Base-by-base conservation (phyloP, 2,797 vertebrate species). In the Myotis vivesi region DNA sequence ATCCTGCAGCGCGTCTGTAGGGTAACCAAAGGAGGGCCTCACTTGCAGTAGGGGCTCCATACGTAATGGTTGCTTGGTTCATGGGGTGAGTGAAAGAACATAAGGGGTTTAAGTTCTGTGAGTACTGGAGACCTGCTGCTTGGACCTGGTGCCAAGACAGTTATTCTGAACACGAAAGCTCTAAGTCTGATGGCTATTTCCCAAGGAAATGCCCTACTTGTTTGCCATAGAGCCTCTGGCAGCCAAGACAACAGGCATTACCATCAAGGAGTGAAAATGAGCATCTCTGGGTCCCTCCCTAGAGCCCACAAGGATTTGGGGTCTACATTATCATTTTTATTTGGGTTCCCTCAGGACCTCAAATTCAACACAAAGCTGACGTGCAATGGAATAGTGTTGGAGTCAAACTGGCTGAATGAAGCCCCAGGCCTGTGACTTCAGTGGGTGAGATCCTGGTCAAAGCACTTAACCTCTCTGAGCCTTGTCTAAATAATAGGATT, bases 351-450 rank as follows among this genome's bases (percentile, higher is more conserved):
- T 77, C 30, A 62, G 38, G 62, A 95, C 13, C 17, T 15, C 23
- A 75, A 53, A 80, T 94, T 92, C 57, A 72, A 89, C 33, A 38
- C 59, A 72, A 36, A 46, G 22, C 36, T 83, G 23, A 36, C 19
- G 72, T 30, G 4, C 82, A 82, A 89, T 38, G 25, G 69, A 89
- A 87, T 17, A 49, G 8, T 36, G 77, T 81, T 59, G 23, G 86
- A 94, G 46, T 77, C 38, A 69, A 62, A 87, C 55, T 87, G 75
- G 73, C n/a, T 22, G 62, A 89, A 95, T 25, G 55, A 94, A 94
- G 84, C 36, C 33, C 69, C 53, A 71, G 51, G 44, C 49, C 19
- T 72, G 19, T 76, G 66, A 89, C 49, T 87, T 92, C 82, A 62
- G 36, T 15, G 46, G 69, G 30, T 82, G 33, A 92, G 25, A 79